Conservation (phyloP, 2,113 vertebrate genomes). For the Montifringilla adamsi region DNA sequence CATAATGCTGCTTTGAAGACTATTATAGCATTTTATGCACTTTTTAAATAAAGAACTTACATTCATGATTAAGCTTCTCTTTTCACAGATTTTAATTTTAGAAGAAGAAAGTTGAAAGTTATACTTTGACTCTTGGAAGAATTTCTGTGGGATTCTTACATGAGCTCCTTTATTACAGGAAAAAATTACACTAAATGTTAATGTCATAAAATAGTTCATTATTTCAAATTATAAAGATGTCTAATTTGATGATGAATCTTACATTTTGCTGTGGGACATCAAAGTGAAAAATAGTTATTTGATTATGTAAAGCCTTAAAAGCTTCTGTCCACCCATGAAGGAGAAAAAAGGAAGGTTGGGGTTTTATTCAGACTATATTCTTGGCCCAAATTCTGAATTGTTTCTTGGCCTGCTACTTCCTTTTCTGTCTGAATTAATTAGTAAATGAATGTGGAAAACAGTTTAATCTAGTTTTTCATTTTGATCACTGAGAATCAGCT, state of each 20-base stretch:
- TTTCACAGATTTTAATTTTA: slow-evolving; percentile 1
- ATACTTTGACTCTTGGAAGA: background rate
- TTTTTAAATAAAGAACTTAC: background rate
- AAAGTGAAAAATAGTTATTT: background rate
- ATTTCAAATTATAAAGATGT: background rate
- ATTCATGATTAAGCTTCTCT: background rate
- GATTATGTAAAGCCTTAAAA: background rate
- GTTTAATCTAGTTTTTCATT: background rate
- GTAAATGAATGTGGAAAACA: background rate
- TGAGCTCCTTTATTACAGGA: background rate
- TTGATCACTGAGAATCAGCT: background rate
- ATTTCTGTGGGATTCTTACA: background rate
- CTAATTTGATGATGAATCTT: background rate
- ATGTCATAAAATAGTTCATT: background rate
- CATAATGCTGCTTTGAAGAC: background rate
- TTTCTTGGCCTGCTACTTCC: background rate
- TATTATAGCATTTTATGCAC: background rate
- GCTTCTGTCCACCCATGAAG: background rate
- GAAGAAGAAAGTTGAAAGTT: background rate
- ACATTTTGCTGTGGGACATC: background rate
- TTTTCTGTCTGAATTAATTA: background rate
- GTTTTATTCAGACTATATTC: background rate
- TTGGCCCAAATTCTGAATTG: background rate
- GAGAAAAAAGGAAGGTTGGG: background rate
- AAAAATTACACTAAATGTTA: background rate